A percentile compares a stretch with the other conserved stretches of the same genome.
phyloP scores from a whole-genome alignment of 2,113 vertebrate species.

The Cygnus atratus region DNA sequence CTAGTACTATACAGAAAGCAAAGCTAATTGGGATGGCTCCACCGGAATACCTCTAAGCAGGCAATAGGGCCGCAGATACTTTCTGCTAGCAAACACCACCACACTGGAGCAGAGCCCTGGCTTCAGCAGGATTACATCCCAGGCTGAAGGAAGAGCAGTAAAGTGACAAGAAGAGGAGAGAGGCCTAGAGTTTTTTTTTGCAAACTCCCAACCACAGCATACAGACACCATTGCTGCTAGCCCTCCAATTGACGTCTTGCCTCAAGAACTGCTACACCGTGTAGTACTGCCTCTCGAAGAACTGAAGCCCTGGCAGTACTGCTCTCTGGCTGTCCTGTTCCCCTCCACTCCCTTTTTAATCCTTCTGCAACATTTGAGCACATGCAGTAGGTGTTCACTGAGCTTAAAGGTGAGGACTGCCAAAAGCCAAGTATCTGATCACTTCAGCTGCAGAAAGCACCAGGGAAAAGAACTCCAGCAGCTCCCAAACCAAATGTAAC shows the following conservation, averaged over 20 bases:
- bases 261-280: rapidly evolving
- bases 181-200: not conserved
- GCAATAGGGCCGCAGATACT: rapidly evolving
- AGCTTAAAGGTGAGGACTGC: not conserved
- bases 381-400: not conserved
- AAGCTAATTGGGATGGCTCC: not conserved
- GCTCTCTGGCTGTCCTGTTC: not conserved
- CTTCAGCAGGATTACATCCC: not conserved
- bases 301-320: not conserved
- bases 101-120: not conserved
- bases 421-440: not conserved
- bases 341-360: not conserved
- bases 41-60: not conserved
- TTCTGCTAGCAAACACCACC: not conserved
- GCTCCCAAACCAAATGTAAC: not conserved
- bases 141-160: not conserved
- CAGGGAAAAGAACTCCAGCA: not conserved
- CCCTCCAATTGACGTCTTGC: not conserved
- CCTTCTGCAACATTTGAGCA: not conserved
- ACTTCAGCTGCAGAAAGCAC: not conserved
- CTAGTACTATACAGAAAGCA: not conserved
- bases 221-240: rapidly evolving
- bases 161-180: not conserved
- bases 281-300: not conserved
- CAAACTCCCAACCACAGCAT: not conserved